Percentiles rank a stretch among this genome's conserved stretches.
Conservation (phyloP, 1,140 invertebrate genomes). For the Tetragonula clypearis region DNA sequence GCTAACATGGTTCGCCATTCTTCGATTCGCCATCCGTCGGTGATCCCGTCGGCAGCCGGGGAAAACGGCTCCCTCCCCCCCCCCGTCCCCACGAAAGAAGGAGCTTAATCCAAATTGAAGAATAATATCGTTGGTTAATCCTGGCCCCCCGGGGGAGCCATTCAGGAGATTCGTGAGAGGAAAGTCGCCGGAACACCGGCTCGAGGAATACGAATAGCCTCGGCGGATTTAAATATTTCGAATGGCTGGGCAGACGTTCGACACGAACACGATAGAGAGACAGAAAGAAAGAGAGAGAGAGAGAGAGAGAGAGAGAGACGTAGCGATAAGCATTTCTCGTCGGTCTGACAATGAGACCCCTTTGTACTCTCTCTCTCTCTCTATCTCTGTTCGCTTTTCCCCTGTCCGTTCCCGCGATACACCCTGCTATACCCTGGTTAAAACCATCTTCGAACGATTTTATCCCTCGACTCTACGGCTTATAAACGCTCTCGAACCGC, state of each 20-base stretch:
- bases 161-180: constrained; percentile 3
- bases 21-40: constrained; percentile 15
- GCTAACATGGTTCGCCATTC: constrained; percentile 25
- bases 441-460: background rate
- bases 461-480: background rate
- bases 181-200: constrained; percentile 25
- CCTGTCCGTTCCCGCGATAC: background rate
- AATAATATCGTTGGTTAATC: constrained; percentile 66
- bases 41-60: constrained; percentile 19
- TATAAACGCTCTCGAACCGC: background rate
- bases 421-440: background rate
- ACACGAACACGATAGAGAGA: background rate
- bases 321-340: constrained; percentile 7
- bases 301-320: background rate
- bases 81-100: constrained; percentile 40
- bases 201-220: constrained; percentile 11
- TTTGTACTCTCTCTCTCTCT: constrained; percentile 8
- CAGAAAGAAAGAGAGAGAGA: no score
- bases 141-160: constrained; percentile 27
- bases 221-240: constrained; percentile 62
- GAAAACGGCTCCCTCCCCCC: constrained; percentile 23
- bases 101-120: constrained; percentile 67
- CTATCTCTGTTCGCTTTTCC: background rate
- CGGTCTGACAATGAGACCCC: background rate
- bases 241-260: constrained; percentile 4